These are phyloP conservation scores for Cinclus mexicanus DNA, from an alignment of 2,113 vertebrate species.

Conservation along the genomic window DNA sequence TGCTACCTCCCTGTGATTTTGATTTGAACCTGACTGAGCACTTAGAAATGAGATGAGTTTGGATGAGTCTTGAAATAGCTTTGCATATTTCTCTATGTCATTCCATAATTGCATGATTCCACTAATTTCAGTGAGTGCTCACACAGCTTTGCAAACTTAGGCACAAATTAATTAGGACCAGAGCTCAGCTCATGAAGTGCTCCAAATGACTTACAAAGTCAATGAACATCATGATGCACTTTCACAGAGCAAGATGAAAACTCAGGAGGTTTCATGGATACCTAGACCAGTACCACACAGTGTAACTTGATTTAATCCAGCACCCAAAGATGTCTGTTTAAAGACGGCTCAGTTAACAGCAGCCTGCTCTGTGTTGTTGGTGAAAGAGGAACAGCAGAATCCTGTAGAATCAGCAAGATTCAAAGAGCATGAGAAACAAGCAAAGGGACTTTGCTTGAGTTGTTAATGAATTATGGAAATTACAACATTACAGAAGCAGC, in stretches of 20 bases:
- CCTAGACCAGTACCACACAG: background rate
- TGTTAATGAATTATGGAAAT: conserved; percentile 14
- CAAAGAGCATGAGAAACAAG: conserved; percentile 5
- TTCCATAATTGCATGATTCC: background rate
- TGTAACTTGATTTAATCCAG: background rate
- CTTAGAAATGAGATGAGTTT: background rate
- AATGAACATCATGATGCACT: background rate
- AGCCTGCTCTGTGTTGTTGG: background rate
- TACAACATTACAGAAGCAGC: background rate
- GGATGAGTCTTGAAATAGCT: background rate
- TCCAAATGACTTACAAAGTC: background rate
- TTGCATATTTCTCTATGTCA: background rate
- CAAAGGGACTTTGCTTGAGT: background rate
- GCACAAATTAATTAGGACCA: background rate
- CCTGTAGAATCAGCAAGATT: background rate
- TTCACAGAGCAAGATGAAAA: background rate
- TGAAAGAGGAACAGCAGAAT: background rate
- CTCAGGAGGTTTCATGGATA: background rate
- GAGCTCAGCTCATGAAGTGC: background rate
- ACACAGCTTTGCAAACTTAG: background rate
- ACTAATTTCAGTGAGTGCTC: background rate
- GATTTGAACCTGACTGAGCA: background rate
- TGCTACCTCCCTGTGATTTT: background rate
- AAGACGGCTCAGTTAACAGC: background rate
- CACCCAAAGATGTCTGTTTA: background rate